Evolutionary conservation across 2,797 vertebrate species (phyloP), one percentile per base, ranked within the genome.

Genomic region (Xerus rutilus): DNA sequence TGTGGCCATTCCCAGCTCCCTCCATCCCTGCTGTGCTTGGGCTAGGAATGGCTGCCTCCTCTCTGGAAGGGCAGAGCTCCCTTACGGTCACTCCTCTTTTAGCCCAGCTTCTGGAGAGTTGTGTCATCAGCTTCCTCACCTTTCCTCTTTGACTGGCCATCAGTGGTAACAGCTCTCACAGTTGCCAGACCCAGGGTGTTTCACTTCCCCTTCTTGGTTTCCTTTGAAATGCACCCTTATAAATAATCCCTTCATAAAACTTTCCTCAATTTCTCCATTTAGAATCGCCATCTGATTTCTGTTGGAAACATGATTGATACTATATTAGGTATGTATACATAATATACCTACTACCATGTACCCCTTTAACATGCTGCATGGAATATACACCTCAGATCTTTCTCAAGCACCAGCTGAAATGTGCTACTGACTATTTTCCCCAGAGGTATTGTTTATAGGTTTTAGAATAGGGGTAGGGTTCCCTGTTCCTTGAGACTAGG

Each of bases 1-100:
- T 0, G 3, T 13, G 28, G 2, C 17, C 0, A 0, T 10, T 8
- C 10, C 9, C 4, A 49, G 13, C 20, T 77, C 39, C 21, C 21
- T 82, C 20, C 4, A 3, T 45, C 47, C 28, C 23, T 72, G 32
- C 30, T 28, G 11, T 7, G 3, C 49, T 57, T 28, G 59, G 30
- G 49, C 47, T 62, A 13, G 47, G 25, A 72, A 81, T 35, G 6
- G 54, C n/a, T 62, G 5, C 32, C 47, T 81, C n/a, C 20, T 85
- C 52, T 78, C n/a, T 15, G n/a, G 70, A 65, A 32, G 52, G 17
- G 30, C 39, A 59, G 3, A 64, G 17, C 7, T 52, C 10, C 62
- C 15, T 35, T n/a, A 39, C 39, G 57, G 49, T 65, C 23, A 70
- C 54, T 32, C 18, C 12, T 35, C 28, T 87, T n/a, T 17, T 93